These are phyloP conservation scores for Antechinus flavipes DNA, from an alignment of 2,113 vertebrate genomes.

Conservation along the genomic window DNA sequence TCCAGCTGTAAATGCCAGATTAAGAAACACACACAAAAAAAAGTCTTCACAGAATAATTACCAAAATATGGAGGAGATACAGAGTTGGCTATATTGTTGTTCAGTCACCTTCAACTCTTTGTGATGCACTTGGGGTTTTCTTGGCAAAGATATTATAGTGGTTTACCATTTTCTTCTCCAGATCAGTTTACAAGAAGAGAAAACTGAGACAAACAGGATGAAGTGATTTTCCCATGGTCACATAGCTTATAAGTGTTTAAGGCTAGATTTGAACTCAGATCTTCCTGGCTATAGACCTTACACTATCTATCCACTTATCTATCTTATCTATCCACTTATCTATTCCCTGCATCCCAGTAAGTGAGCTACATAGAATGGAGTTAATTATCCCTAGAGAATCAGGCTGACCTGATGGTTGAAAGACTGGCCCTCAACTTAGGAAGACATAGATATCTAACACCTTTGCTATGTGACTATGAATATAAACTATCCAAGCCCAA, in stretches of 20 bases:
- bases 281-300: no score
- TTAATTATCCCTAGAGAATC: background rate
- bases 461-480: background rate
- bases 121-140: background rate
- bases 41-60: background rate
- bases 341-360: no score
- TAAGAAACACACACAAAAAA: background rate
- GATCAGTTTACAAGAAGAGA: background rate
- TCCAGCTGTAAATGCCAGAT: background rate
- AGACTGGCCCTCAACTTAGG: background rate
- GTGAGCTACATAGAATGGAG: background rate
- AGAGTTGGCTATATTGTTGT: background rate
- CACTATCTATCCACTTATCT: no score
- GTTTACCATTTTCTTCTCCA: background rate
- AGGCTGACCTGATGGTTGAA: background rate
- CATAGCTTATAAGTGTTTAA: no score
- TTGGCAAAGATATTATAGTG: background rate
- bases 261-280: no score
- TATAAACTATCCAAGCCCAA: background rate
- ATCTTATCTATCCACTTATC: no score
- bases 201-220: background rate
- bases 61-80: background rate
- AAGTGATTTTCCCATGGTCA: background rate
- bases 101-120: background rate
- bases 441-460: background rate